phyloP scores from a whole-genome alignment of 1,140 invertebrate species.

The Cydia amplana region DNA sequence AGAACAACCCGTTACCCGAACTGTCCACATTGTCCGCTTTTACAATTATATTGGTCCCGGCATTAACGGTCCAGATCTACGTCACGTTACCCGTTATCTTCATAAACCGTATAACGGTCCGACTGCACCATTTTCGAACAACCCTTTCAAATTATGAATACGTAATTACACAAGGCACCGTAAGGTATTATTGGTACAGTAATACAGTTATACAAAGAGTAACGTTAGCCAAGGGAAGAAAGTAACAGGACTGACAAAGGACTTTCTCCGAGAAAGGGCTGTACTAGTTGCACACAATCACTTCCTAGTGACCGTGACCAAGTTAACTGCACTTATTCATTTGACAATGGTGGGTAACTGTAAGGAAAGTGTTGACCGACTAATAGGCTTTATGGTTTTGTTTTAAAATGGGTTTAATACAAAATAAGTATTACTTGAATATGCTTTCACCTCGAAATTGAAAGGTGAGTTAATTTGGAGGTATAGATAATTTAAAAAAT shows the following conservation, averaged over 20 bases:
- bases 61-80: conserved; percentile 52
- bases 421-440: background rate
- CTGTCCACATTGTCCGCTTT: conserved; percentile 35
- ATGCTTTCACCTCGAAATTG: background rate
- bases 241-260: conserved; percentile 54
- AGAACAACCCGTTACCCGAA: conserved; percentile 14
- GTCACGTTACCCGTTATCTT: conserved; percentile 58
- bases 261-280: conserved; percentile 71
- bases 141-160: conserved; percentile 66
- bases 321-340: conserved; percentile 35
- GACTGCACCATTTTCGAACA: conserved; percentile 66
- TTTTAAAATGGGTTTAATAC: background rate
- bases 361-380: background rate
- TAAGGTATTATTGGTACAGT: conserved; percentile 56
- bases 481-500: background rate
- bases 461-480: background rate
- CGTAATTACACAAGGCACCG: conserved; percentile 74
- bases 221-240: conserved; percentile 59
- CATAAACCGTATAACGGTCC: conserved; percentile 62
- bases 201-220: conserved; percentile 58
- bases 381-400: background rate
- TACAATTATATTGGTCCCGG: conserved; percentile 7
- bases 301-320: conserved; percentile 67
- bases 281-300: conserved; percentile 36
- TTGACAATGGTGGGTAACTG: background rate